Base-by-base conservation (phyloP, 2,888 invertebrate genomes). In the Ptychoptera albimana region DNA sequence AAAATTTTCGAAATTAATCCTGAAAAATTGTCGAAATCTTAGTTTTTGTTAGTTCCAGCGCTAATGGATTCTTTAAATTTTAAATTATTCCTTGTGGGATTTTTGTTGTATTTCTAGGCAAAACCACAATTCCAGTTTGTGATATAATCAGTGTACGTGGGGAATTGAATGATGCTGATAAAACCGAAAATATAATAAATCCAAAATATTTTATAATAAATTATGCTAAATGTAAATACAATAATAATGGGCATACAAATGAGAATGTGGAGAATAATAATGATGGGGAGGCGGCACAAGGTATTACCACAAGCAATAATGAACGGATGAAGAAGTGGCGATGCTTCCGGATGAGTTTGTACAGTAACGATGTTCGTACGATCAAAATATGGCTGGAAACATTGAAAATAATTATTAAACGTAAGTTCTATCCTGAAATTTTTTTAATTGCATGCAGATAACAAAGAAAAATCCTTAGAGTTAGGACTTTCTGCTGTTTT, bases 351-450 rank as follows among this genome's bases (percentile, higher is more conserved):
- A 60, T 77, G 16, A 69, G 68, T 1, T 66, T 79, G 55, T 70
- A 70, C 53, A 77, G 77, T 58, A 64, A 68, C 1, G 78, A 79
- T 57, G 60, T 71, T 1, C 59, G 71, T 48, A 73, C 77, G 54
- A 68, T 78, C n/a, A 67, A 70, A 1, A 71, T 73, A 29, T 79
- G 79, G 79, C 70, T 74, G 31, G 68, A 71, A 55, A 71, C 74
- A 12, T 60, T 79, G 36, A 66, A 70, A 57, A 74, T 45, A 59
- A 64, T 52, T 16, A 42, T 32, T 7, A 11, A 32, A 32, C 65
- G 73, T 72, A 53, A 63, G 48, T 31, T 43, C 10, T 7, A 36
- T 32, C 31, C 14, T 36, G 16, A 8, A 35, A 37, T 3, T 23
- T 23, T 23, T 6, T 11, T 29, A 34, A 11, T 13, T 39, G 1